Evolutionary conservation across 2,888 invertebrate species (phyloP).

Genomic region (Electrophaes corylata): DNA sequence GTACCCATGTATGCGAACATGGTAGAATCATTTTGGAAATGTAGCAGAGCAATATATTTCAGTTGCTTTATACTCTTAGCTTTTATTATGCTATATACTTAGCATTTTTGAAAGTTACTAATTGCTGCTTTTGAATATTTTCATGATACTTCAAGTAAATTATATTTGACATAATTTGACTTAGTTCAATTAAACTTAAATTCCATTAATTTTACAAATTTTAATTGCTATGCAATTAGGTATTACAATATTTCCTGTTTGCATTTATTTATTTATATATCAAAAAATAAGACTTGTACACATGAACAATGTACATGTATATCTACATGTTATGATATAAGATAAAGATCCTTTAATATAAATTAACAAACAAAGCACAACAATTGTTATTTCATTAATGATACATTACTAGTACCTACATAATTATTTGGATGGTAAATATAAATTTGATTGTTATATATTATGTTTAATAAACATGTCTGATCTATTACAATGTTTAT

Average conservation of each 20-base stretch:
- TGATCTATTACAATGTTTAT: conserved; percentile 58
- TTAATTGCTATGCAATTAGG: conserved; percentile 4
- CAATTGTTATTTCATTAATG: conserved; percentile 45
- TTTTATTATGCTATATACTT: neutral
- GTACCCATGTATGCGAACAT: too few relatives aligned
- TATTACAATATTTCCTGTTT: neutral
- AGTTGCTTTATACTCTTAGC: neutral
- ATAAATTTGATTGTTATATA: conserved; percentile 14
- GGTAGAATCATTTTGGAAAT: neutral
- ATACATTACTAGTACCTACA: conserved; percentile 1
- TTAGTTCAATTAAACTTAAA: neutral
- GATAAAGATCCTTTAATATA: conserved; percentile 37
- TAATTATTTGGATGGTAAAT: neutral
- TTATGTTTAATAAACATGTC: conserved; percentile 42
- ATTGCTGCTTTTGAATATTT: neutral
- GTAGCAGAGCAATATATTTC: neutral
- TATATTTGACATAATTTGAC: neutral
- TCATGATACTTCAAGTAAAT: neutral
- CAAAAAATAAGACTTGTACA: too few relatives aligned
- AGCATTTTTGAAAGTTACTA: neutral
- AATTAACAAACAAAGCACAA: conserved; percentile 56
- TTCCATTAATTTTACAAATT: neutral
- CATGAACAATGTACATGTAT: too few relatives aligned
- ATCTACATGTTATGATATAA: too few relatives aligned
- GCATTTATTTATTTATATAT: neutral